Evolutionary conservation across 2,888 invertebrate species (phyloP).

Genomic region (Malacosoma neustria): DNA sequence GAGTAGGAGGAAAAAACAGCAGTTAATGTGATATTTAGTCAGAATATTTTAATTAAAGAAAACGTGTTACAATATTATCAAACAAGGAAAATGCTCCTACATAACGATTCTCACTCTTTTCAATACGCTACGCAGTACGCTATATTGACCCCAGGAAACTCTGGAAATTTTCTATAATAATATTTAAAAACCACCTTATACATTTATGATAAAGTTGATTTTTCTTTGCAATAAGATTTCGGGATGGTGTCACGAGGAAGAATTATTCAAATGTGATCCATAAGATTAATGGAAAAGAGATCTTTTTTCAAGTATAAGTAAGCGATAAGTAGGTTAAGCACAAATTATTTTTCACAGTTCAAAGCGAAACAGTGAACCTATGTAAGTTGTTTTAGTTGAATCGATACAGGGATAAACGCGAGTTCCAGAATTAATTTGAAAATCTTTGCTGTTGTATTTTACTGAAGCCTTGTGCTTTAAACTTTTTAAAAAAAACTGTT

Average conservation of each 20-base stretch:
- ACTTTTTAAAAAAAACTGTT: too few species aligned
- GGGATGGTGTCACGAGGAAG: background rate
- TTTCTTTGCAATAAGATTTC: conserved; percentile 3
- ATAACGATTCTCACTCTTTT: conserved; percentile 1
- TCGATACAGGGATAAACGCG: conserved; percentile 5
- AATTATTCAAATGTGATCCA: conserved; percentile 2
- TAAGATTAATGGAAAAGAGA: background rate
- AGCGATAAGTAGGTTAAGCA: conserved; percentile 29
- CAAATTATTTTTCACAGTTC: conserved; percentile 27
- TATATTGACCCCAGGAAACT: conserved; percentile 4
- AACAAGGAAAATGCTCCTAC: background rate
- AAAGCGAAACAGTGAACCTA: conserved; percentile 10
- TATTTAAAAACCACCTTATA: background rate
- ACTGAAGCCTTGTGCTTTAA: too few species aligned
- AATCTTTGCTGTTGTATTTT: background rate
- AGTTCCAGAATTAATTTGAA: background rate
- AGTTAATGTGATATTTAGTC: too few species aligned
- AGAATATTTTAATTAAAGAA: too few species aligned
- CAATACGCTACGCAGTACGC: background rate
- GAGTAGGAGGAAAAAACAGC: too few species aligned
- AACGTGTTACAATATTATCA: too few species aligned
- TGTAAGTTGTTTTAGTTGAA: conserved; percentile 5
- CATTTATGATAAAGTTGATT: conserved; percentile 1
- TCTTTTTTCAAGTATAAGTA: conserved; percentile 1
- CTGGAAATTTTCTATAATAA: conserved; percentile 8